Evolutionary conservation across 1,140 invertebrate species (phyloP), one percentile per base, ranked within the genome.

Genomic region (Adoxophyes honmai): DNA sequence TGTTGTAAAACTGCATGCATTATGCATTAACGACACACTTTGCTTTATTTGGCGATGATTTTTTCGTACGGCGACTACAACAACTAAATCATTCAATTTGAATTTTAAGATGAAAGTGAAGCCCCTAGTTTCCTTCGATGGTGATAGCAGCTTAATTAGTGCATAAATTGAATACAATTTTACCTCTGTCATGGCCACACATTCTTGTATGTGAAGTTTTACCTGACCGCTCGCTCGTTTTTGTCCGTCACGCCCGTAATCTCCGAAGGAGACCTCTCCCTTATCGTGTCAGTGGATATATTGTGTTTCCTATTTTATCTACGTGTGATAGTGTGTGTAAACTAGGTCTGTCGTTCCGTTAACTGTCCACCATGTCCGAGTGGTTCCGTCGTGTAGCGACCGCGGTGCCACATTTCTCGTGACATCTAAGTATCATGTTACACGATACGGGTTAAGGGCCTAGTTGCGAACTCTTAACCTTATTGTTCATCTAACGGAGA

Each of bases 361-460:
- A 48, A 18, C 18, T 48, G 42, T 28, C 42, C 18, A 48, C 42
- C 18, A 48, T 48, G 42, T 48, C 42, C 21, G 42, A 48, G 42
- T 33, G 18, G 42, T 48, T 28, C 42, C 42, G 42, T 28, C 42
- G 42, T 11, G 18, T 33, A 18, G 42, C 2, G 21, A 28, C n/a
- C 42, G 42, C 42, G 21, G n/a, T 2, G 42, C 42, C 42, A 48
- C 42, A 48, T 48, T 48, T 48, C 42, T 48, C 42, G 18, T 48
- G 18, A 28, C 42, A 28, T 48, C 4, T 18, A 13, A 48, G 42
- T 28, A 18, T 48, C 11, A 48, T 48, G 42, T 48, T 48, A 21
- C 36, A 38, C 21, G 21, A 28, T 6, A 38, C 39, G 18, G 16
- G 37, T 39, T 9, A 44, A 15, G 39, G 42, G 11, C n/a, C 42